Evolutionary conservation across 2,797 vertebrate species (phyloP), one percentile per base, ranked within the genome.

Genomic region (Pseudochirops cupreus): DNA sequence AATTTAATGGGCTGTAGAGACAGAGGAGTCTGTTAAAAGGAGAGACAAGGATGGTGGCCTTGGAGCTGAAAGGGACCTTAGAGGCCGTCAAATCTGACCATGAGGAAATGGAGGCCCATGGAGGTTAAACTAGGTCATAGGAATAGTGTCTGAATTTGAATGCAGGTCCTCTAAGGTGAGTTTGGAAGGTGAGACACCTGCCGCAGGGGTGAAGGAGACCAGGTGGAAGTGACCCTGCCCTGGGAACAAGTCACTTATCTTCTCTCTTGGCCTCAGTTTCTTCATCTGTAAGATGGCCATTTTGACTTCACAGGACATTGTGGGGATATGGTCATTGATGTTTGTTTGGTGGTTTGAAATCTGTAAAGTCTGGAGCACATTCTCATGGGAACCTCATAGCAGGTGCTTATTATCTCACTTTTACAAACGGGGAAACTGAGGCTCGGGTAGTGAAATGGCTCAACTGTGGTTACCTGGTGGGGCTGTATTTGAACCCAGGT

Each of bases 351-450:
- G 59, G 31, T n/a, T 62, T 62, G 33, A 12, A 0, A 39, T 67
- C 1, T n/a, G 14, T 14, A 67, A 18, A 62, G 59, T n/a, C 16
- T n/a, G 0, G 14, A 18, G n/a, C 14, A 0, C 7, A 1, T 18
- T 67, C 62, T 67, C 33, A 67, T n/a, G 16, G 6, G 62, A n/a
- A 7, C 1, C 14, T 39, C 1, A 1, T n/a, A 62, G 13, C 31
- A 0, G 59, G 59, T 13, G 31, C 4, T 62, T 62, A 33, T 67
- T 21, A 16, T n/a, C 33, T 67, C 62, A 67, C 33, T n/a, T 67
- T n/a, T 18, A 18, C 62, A n/a, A n/a, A 67, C 18, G 62, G 18
- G 16, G 62, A n/a, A 33, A 67, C 62, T 67, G 62, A 67, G 62
- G 33, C 12, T n/a, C 1, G 31, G 31, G 13, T 33, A n/a, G 14